phyloP scores from a whole-genome alignment of 2,888 invertebrate species.

The Meiosimyza decipiens region DNA sequence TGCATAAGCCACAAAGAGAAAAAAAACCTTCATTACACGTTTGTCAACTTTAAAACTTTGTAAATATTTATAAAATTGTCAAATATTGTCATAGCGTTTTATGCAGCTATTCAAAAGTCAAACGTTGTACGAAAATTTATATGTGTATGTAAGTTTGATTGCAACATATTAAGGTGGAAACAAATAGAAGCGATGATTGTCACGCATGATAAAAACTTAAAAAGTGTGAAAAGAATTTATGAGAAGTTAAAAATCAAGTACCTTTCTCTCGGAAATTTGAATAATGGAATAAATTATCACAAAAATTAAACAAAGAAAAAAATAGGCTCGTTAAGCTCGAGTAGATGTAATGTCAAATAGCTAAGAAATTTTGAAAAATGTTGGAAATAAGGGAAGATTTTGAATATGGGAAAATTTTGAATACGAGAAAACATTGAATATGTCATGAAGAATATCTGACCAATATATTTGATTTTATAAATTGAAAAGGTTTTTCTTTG shows the following conservation, averaged over 20 bases:
- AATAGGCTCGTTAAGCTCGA: no score
- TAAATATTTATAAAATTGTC: not conserved
- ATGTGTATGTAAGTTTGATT: not conserved
- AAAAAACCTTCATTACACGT: not conserved
- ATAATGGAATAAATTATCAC: no score
- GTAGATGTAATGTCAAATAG: not conserved
- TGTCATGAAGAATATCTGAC: no score
- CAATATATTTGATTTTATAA: no score
- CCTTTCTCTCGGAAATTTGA: no score
- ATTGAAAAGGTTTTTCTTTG: no score
- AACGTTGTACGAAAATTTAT: no score
- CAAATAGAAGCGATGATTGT: constrained; percentile 1
- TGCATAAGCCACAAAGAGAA: not conserved
- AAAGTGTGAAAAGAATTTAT: not conserved
- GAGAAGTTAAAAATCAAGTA: not conserved
- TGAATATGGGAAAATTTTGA: no score
- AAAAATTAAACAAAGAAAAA: no score
- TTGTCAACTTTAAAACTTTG: not conserved
- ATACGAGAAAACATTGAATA: no score
- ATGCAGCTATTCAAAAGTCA: no score
- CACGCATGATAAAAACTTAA: not conserved
- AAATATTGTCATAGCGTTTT: not conserved
- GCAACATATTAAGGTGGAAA: constrained; percentile 2
- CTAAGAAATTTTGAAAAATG: not conserved
- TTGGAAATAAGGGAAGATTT: not conserved